Evolutionary conservation across 2,113 vertebrate genomes (phyloP), one percentile per base, ranked within the genome.

Genomic region (Phalacrocorax pelagicus): DNA sequence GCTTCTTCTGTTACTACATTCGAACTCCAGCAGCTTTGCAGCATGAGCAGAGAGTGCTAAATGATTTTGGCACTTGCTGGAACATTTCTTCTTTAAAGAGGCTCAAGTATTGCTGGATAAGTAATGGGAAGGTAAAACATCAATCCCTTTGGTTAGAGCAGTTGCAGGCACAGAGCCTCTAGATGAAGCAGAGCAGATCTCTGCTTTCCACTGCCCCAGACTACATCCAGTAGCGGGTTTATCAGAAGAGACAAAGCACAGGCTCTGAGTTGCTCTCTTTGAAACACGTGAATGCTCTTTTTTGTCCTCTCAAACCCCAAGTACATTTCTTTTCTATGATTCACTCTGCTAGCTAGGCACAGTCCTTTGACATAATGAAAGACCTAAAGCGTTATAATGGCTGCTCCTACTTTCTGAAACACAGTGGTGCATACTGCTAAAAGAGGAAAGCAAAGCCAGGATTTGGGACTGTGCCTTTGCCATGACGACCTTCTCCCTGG

Each of bases 201-300:
- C 29, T 61, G 70, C 36, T 42, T 66, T 18, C 55, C 57, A 30
- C 38, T 55, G 24, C 22, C 57, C 42, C 81, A 78, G 57, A 66
- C 63, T 21, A 26, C 17, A 71, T 6, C 42, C 84, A 78, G 72
- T 1, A 91, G 85, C 70, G 71, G 77, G 23, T 94, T 90, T 86
- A 83, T 55, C 22, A 52, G 9, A 54, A 78, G 36, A 95, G 80
- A 92, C 46, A 94, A 92, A 97, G 72, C 67, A 9, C n/a, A 81
- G 80, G 59, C 83, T 88, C 59, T 0, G 4, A 78, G 69, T 57
- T 0, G 2, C 46, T 81, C 72, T 54, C 80, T 59, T 63, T 73
- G 63, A 79, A 87, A 75, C 44, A 84, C 6, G 2, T 26, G n/a
- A 77, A 92, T 73, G 42, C 27, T 72, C 13, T 80, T 91, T 79